Evolutionary conservation across 2,797 vertebrate species (phyloP).

Genomic region (Prionace glauca): DNA sequence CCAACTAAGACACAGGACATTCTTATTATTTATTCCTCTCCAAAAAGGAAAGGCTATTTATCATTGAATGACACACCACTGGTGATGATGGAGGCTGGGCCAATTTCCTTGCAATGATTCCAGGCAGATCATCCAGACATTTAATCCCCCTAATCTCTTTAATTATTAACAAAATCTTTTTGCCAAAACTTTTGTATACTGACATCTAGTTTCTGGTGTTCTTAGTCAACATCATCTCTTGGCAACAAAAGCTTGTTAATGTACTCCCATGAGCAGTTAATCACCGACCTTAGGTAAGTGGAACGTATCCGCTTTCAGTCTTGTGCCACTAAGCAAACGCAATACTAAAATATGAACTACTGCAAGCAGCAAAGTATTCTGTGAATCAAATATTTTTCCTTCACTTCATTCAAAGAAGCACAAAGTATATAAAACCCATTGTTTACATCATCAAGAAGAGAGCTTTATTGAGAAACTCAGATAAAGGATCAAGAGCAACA

Average conservation of each 20-base stretch:
- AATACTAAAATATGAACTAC: neutral
- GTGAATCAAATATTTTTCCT: neutral
- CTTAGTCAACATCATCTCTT: neutral
- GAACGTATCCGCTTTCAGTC: neutral
- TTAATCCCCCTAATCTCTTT: neutral
- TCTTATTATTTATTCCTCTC: neutral
- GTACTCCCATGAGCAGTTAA: neutral
- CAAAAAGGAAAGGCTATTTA: neutral
- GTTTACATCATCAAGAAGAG: neutral
- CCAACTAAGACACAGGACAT: neutral
- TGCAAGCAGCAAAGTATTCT: neutral
- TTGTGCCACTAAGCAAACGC: neutral
- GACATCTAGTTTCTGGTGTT: neutral
- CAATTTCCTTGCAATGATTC: neutral
- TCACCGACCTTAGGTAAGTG: neutral
- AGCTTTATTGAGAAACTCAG: neutral
- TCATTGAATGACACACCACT: neutral
- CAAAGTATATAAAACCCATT: neutral
- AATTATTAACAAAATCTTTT: neutral
- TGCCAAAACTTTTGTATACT: neutral
- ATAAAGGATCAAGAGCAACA: too few species aligned
- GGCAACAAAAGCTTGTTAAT: constrained; percentile 8
- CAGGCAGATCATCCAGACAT: neutral
- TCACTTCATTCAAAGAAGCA: neutral
- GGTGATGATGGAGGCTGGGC: neutral